Evolutionary conservation across 2,888 invertebrate species (phyloP).

Genomic region (Anodontia alba): DNA sequence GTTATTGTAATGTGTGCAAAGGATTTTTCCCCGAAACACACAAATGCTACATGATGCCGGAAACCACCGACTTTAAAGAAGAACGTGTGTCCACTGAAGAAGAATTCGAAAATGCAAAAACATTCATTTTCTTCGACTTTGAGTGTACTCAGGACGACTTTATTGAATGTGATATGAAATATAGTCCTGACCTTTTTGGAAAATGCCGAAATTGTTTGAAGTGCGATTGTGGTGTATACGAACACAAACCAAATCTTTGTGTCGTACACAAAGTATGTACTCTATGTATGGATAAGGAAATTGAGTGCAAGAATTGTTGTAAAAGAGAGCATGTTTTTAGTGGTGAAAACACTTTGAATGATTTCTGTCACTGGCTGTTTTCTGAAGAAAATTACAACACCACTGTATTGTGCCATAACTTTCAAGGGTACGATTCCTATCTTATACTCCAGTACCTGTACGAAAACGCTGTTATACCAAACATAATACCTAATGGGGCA

Average conservation of each 20-base stretch:
- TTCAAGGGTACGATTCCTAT: slow-evolving; percentile 2
- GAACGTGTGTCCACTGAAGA: slow-evolving; percentile 7
- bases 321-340: neutral
- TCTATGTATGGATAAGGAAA: slow-evolving; percentile 15
- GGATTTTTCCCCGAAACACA: neutral
- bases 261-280: slow-evolving; percentile 34
- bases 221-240: slow-evolving; percentile 15
- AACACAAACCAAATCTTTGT: slow-evolving; percentile 29
- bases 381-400: neutral
- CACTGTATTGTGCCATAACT: slow-evolving; percentile 1
- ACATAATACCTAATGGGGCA: neutral
- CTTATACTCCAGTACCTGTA: neutral
- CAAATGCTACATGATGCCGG: neutral
- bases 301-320: slow-evolving; percentile 23
- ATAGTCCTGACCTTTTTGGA: neutral
- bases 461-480: neutral
- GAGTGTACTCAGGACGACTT: slow-evolving; percentile 28
- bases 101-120: slow-evolving; percentile 5
- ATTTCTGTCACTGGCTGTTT: neutral
- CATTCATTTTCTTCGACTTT: slow-evolving; percentile 29
- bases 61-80: neutral
- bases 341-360: neutral
- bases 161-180: slow-evolving; percentile 14
- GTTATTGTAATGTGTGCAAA: neutral
- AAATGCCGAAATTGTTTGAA: slow-evolving; percentile 25